phyloP scores from a whole-genome alignment of 2,888 invertebrate genomes.

The Pollenia amentaria region DNA sequence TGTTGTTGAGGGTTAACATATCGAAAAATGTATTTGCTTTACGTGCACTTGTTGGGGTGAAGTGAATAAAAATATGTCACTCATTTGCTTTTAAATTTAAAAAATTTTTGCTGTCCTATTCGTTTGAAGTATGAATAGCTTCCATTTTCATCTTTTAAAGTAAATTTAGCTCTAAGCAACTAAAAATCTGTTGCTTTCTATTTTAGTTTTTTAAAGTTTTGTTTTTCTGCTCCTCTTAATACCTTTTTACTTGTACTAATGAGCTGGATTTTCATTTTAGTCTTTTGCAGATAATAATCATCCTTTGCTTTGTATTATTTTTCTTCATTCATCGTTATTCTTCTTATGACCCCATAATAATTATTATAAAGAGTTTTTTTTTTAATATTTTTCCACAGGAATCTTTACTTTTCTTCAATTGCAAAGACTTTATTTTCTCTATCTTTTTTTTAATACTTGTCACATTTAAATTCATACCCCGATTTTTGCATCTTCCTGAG shows the following conservation, averaged over 20 bases:
- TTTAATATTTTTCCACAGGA: background rate
- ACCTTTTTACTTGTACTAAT: slow-evolving; percentile 51
- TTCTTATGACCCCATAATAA: slow-evolving; percentile 66
- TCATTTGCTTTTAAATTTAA: too few species aligned
- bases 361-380: slow-evolving; percentile 46
- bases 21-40: too few species aligned
- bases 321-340: slow-evolving; percentile 23
- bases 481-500: slow-evolving; percentile 31
- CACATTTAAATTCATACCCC: slow-evolving; percentile 46
- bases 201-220: background rate
- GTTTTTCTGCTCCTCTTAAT: slow-evolving; percentile 1
- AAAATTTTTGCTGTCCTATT: too few species aligned
- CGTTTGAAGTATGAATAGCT: too few species aligned
- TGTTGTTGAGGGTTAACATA: too few species aligned
- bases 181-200: slow-evolving; percentile 35
- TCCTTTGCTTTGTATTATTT: slow-evolving; percentile 2
- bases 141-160: background rate
- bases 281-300: slow-evolving; percentile 19
- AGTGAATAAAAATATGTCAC: too few species aligned
- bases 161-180: background rate
- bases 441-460: slow-evolving; percentile 54
- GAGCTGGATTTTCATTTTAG: slow-evolving; percentile 61
- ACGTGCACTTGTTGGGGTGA: too few species aligned
- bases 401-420: slow-evolving; percentile 32
- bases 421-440: slow-evolving; percentile 19